These are phyloP conservation scores for Elaphurus davidianus DNA, from an alignment of 2,113 vertebrate genomes.

Conservation along the genomic window DNA sequence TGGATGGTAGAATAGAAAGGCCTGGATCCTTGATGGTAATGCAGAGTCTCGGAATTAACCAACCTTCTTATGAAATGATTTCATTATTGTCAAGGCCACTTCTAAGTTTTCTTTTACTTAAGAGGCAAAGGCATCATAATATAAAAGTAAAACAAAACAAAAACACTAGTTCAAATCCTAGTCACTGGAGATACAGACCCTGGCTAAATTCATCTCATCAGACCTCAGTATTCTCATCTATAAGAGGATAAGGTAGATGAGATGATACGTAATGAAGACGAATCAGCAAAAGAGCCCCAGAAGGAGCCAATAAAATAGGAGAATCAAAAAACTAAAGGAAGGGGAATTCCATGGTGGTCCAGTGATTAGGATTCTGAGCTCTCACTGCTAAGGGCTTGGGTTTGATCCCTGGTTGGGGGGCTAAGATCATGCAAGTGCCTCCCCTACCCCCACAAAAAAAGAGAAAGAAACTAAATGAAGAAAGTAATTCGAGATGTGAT, in stretches of 20 bases:
- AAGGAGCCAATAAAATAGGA: background rate
- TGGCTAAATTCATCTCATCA: background rate
- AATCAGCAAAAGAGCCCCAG: background rate
- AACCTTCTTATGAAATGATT: background rate
- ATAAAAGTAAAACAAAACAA: slow-evolving; percentile 6
- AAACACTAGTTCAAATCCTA: background rate
- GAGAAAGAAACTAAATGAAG: background rate
- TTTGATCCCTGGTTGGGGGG: background rate
- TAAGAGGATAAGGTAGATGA: background rate
- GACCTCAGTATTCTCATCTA: background rate
- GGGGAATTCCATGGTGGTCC: background rate
- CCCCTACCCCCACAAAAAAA: background rate
- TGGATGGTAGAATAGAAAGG: background rate
- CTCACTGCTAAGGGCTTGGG: background rate
- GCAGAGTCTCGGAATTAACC: background rate
- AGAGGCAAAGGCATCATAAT: background rate
- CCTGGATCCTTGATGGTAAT: background rate
- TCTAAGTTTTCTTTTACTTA: background rate
- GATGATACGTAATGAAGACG: background rate
- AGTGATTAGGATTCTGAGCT: background rate
- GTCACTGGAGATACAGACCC: background rate
- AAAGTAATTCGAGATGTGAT: background rate
- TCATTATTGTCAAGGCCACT: background rate
- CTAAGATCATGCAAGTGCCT: background rate
- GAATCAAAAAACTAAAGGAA: background rate